Evolutionary conservation across 2,113 vertebrate species (phyloP), one percentile per base, ranked within the genome.

Genomic region (Callionymus lyra): DNA sequence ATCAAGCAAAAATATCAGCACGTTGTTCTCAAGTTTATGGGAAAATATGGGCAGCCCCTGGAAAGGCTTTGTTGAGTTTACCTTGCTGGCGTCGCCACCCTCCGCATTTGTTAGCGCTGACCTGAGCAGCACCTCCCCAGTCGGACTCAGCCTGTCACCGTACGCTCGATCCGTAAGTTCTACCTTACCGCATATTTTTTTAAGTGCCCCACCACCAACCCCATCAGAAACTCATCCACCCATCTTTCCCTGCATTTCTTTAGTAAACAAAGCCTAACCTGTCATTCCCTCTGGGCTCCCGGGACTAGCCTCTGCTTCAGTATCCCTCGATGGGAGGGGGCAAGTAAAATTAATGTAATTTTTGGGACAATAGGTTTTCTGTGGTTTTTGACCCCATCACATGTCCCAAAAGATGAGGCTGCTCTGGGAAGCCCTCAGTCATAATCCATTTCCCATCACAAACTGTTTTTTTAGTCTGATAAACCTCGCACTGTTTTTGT

Each of bases 1-100:
- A 21, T 48, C 41, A 46, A 77, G 47, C 57, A 63, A 68, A 63
- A 68, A 53, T 58, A 76, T 72, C 69, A 72, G 72, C 71, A 67
- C 73, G 69, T 75, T 82, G 71, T 81, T 63, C 74, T 64, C 39
- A 70, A 75, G 77, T 85, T 81, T 82, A 82, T 86, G 82, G 81
- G 79, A 76, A 76, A 85, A 82, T 85, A 83, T 83, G 83, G 77
- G 81, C 83, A 75, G 82, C 77, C 79, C 76, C 65, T 88, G 79
- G 81, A 87, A 87, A 84, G 80, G 79, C 81, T 88, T 89, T 88
- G 81, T 85, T 70, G 72, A 75, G 77, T 76, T 76, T 86, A 73
- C 80, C 77, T 74, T 81, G 80, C 85, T 82, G 56, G 80, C 82
- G 69, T 87, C 85, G 54, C 82, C 85, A 76, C 80, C 80, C 78